These are phyloP conservation scores for Pristionchus exspectatus DNA, from an alignment of 2,888 invertebrate genomes.

Conservation along the genomic window DNA sequence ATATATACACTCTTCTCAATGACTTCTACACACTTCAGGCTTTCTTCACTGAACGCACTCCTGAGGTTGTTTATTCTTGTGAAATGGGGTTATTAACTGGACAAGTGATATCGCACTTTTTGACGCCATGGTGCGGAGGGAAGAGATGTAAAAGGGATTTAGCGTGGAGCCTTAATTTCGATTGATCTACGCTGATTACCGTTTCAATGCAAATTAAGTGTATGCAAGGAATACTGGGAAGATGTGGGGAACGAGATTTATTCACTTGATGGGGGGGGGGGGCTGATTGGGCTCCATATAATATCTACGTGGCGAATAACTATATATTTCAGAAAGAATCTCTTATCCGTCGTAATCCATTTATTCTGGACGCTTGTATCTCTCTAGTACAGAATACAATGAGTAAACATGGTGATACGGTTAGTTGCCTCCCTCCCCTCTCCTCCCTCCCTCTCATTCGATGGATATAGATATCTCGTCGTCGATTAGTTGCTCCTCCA, in stretches of 20 bases:
- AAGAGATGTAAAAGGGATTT: neutral
- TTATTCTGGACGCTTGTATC: neutral
- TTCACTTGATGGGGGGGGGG: no score
- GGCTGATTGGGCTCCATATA: no score
- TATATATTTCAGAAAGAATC: neutral
- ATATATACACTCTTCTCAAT: neutral
- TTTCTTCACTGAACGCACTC: neutral
- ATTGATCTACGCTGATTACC: no score
- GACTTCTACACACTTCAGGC: slow-evolving; percentile 1
- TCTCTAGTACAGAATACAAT: neutral
- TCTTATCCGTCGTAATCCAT: slow-evolving; percentile 8
- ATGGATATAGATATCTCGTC: neutral
- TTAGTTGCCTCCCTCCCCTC: neutral
- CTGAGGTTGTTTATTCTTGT: slow-evolving; percentile 1
- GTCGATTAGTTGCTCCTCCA: neutral
- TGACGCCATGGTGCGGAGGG: neutral
- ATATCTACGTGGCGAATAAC: no score
- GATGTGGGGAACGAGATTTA: no score
- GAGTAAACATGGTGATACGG: neutral
- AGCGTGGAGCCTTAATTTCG: no score
- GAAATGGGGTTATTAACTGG: no score
- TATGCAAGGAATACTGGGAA: no score
- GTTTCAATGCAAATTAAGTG: no score
- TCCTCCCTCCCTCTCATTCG: neutral
- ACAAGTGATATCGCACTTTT: no score